A percentile compares a stretch with the other conserved stretches of the same genome.
phyloP scores from a whole-genome alignment of 2,888 invertebrate genomes.

The Blomia tropicalis region DNA sequence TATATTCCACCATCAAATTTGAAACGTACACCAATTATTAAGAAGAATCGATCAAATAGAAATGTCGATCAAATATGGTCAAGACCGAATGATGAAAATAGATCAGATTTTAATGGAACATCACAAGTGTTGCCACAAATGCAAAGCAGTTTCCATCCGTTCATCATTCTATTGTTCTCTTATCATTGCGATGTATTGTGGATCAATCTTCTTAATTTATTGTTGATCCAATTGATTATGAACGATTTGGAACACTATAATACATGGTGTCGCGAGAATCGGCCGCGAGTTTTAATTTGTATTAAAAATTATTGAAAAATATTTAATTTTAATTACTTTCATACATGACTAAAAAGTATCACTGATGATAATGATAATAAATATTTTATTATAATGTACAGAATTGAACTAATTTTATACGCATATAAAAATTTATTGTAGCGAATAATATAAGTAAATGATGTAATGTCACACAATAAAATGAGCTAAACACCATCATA shows the following conservation, averaged over 20 bases:
- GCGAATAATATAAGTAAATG: no score
- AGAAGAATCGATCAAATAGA: background rate
- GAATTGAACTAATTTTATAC: no score
- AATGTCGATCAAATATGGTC: no score
- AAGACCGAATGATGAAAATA: no score
- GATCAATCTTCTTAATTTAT: conserved; percentile 3
- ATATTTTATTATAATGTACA: no score
- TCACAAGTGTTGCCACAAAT: background rate
- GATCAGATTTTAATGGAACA: no score
- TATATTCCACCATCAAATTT: background rate
- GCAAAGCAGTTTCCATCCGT: background rate
- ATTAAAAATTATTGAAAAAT: background rate
- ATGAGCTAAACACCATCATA: no score
- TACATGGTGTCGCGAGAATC: background rate
- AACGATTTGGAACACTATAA: background rate
- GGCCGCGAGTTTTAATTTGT: background rate
- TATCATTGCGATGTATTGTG: background rate
- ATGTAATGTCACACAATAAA: no score
- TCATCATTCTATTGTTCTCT: background rate
- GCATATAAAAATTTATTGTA: no score
- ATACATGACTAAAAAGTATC: no score
- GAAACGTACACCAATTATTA: background rate
- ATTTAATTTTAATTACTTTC: no score
- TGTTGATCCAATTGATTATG: background rate
- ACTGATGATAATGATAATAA: no score